Evolutionary conservation across 2,888 invertebrate genomes (phyloP).

Genomic region (Drosophila sordidapex): DNA sequence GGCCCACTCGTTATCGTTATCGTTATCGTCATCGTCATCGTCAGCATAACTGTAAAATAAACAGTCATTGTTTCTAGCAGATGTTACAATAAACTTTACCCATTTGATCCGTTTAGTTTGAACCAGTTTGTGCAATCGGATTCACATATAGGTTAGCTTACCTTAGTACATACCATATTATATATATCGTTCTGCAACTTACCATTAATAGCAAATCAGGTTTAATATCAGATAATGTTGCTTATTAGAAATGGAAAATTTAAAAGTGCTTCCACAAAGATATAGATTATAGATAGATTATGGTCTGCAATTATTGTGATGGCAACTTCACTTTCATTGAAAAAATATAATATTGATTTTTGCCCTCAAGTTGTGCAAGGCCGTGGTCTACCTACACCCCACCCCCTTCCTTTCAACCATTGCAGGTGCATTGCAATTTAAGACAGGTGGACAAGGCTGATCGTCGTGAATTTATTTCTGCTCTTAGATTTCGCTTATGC

Average conservation of each 20-base stretch:
- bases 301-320: not conserved
- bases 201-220: not conserved
- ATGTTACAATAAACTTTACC: constrained; percentile 36
- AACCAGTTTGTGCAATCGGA: constrained; percentile 48
- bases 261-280: not conserved
- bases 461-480: not conserved
- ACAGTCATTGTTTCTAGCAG: constrained; percentile 6
- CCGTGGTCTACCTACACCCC: constrained; percentile 4
- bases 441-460: constrained; percentile 39
- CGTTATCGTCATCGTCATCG: not conserved
- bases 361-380: constrained; percentile 18
- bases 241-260: not conserved
- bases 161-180: not conserved
- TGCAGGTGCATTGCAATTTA: constrained; percentile 38
- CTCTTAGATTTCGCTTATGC: constrained; percentile 16
- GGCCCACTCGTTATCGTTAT: not conserved
- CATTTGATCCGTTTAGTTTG: constrained; percentile 25
- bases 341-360: not conserved
- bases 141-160: not conserved
- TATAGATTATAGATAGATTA: not conserved
- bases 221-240: not conserved
- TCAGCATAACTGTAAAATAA: constrained; percentile 9
- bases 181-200: not conserved
- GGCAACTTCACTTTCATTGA: not conserved
- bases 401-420: not conserved